Evolutionary conservation across 2,888 invertebrate species (phyloP).

Genomic region (Rhimphoctona megacephalus): DNA sequence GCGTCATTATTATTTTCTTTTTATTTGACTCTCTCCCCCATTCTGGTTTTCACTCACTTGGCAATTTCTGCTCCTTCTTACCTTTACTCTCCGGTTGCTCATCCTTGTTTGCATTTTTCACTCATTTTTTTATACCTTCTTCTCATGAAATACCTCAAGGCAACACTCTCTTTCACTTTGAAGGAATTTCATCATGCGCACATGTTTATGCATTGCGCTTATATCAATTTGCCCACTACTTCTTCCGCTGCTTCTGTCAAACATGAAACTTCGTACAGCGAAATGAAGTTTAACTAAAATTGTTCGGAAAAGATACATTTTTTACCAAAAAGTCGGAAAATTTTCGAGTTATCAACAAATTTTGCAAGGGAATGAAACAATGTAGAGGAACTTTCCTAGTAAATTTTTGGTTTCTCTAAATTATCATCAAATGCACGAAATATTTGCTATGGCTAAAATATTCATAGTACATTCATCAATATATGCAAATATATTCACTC

Average conservation of each 20-base stretch:
- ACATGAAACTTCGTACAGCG: neutral
- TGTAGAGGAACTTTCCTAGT: neutral
- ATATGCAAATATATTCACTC: neutral
- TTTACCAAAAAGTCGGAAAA: neutral
- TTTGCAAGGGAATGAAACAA: neutral
- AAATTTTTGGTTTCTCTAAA: neutral
- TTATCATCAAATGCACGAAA: neutral
- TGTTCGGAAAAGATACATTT: neutral
- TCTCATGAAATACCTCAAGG: slow-evolving; percentile 11
- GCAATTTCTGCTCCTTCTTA: neutral
- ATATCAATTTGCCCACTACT: slow-evolving; percentile 22
- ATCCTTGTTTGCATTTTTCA: slow-evolving; percentile 2
- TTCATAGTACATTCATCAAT: neutral
- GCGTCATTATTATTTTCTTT: slow-evolving; percentile 13
- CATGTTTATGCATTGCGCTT: slow-evolving; percentile 3
- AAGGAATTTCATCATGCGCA: neutral
- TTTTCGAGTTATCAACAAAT: neutral
- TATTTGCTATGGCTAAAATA: neutral
- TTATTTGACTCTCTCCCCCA: neutral
- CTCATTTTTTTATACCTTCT: slow-evolving; percentile 4
- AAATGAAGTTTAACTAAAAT: neutral
- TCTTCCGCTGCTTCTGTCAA: slow-evolving; percentile 4
- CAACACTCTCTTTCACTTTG: slow-evolving; percentile 29
- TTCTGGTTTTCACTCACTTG: slow-evolving; percentile 19
- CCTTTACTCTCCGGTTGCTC: slow-evolving; percentile 1